phyloP scores from a whole-genome alignment of 2,797 vertebrate genomes.

The Peromyscus attwateri region DNA sequence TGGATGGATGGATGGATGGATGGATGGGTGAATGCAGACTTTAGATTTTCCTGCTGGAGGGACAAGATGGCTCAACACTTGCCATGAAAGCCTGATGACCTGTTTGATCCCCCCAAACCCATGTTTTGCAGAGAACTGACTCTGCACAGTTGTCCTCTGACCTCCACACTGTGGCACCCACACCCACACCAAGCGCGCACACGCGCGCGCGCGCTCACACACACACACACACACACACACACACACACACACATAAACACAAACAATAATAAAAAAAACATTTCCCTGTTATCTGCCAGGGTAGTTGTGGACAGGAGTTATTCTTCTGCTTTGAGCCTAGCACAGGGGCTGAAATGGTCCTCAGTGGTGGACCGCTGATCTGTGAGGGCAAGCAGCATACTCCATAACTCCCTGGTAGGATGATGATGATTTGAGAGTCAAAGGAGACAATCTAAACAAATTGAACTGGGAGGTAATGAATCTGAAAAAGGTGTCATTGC shows the following conservation, averaged over 20 bases:
- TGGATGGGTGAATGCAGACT: neutral
- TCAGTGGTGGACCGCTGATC: neutral
- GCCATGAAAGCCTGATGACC: neutral
- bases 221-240: neutral
- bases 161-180: no score
- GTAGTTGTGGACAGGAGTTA: neutral
- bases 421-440: neutral
- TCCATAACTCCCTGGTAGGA: neutral
- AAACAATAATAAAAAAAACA: neutral
- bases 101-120: neutral
- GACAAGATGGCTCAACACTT: neutral
- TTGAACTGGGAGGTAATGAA: neutral
- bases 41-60: neutral
- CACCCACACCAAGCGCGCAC: neutral
- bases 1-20: neutral
- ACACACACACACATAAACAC: neutral
- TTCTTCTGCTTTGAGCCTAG: neutral
- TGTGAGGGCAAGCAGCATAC: accelerated
- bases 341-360: neutral
- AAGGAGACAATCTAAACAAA: neutral
- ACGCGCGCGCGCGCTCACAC: no score
- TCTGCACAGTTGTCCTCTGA: neutral
- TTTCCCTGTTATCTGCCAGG: neutral
- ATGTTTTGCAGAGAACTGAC: neutral
- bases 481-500: neutral